These are phyloP conservation scores for Rhopalosiphum maidis DNA, from an alignment of 1,140 invertebrate species.

Conservation along the genomic window DNA sequence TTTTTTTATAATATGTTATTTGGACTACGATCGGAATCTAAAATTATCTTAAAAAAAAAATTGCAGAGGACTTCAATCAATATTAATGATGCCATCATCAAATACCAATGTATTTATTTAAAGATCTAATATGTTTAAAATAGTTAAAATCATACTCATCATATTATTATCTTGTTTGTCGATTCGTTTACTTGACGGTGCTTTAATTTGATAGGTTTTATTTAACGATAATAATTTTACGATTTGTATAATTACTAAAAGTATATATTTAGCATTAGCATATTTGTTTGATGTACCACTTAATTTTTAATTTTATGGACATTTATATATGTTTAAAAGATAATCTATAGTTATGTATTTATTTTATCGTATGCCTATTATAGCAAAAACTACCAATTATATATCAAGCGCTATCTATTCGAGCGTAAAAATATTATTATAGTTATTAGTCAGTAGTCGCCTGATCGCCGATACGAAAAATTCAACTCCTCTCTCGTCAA, in stretches of 20 bases:
- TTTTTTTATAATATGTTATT: too few relatives aligned
- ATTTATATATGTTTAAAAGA: not conserved
- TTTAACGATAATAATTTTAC: not conserved
- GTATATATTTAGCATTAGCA: not conserved
- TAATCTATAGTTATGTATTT: not conserved
- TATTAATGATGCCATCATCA: not conserved
- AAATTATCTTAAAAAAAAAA: not conserved
- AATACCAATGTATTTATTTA: not conserved
- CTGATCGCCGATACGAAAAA: not conserved
- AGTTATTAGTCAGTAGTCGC: not conserved
- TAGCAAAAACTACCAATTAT: not conserved
- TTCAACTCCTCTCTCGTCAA: not conserved
- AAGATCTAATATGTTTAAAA: not conserved
- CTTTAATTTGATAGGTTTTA: not conserved
- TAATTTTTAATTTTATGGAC: not conserved
- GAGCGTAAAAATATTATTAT: not conserved
- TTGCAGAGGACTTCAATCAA: not conserved
- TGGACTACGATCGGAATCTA: too few relatives aligned
- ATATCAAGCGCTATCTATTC: not conserved
- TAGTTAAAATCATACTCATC: not conserved
- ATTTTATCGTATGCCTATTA: not conserved
- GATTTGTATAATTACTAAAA: not conserved
- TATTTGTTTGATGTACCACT: not conserved
- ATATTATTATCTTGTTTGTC: not conserved
- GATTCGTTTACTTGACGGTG: not conserved